These are phyloP conservation scores for Muraenolepis orangiensis DNA, from an alignment of 2,797 vertebrate genomes.

Conservation along the genomic window DNA sequence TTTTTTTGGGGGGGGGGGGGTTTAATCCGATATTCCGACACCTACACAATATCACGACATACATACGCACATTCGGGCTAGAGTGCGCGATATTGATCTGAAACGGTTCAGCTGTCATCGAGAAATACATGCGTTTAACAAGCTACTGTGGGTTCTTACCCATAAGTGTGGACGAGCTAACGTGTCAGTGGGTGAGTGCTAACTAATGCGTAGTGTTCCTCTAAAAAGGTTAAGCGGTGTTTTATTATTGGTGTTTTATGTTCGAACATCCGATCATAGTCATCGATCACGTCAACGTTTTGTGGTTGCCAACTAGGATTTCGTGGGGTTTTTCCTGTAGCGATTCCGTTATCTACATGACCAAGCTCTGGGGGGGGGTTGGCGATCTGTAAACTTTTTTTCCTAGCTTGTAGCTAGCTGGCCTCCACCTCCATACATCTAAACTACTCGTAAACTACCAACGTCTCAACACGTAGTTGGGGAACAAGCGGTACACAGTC, in stretches of 20 bases:
- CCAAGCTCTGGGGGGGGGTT: conserved; percentile 51
- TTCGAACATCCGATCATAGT: conserved; percentile 21
- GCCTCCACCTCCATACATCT: no score
- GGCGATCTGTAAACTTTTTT: conserved; percentile 60
- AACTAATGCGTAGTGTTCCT: conserved; percentile 62
- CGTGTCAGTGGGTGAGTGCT: conserved; percentile 54
- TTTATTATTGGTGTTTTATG: conserved; percentile 28
- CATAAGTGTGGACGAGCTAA: conserved; percentile 61
- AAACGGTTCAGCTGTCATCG: conserved; percentile 33
- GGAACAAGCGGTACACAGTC: no score
- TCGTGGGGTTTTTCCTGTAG: conserved; percentile 3
- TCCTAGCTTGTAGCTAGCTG: conserved; percentile 36
- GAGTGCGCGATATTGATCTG: conserved; percentile 25
- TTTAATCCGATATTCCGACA: conserved; percentile 34
- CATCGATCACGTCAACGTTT: conserved; percentile 31
- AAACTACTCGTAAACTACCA: no score
- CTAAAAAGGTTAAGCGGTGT: conserved; percentile 34
- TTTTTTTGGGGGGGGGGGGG: no score
- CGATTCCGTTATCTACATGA: conserved; percentile 36
- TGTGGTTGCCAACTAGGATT: conserved; percentile 21
- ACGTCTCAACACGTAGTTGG: no score
- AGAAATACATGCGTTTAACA: conserved; percentile 28
- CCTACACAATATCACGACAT: conserved; percentile 20
- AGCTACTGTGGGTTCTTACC: conserved; percentile 42
- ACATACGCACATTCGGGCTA: conserved; percentile 6